These are phyloP conservation scores for Aegypius monachus DNA, from an alignment of 2,113 vertebrate species.

Conservation along the genomic window DNA sequence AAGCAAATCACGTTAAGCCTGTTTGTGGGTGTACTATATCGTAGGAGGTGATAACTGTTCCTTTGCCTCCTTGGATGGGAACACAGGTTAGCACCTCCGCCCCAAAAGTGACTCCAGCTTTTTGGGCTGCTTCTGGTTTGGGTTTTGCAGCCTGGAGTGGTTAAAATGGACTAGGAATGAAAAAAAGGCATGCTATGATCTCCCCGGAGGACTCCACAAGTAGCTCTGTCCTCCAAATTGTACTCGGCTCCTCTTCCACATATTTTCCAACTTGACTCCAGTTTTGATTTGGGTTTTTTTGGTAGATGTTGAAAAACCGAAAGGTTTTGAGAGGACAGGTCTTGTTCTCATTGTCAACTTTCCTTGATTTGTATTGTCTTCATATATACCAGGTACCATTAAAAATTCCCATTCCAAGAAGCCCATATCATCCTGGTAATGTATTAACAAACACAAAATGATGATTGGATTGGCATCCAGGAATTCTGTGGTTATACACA, in stretches of 20 bases:
- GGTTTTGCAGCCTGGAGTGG: neutral
- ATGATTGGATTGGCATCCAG: accelerated
- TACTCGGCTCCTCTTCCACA: accelerated
- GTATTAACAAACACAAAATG: accelerated
- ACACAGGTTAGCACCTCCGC: neutral
- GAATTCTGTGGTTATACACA: neutral
- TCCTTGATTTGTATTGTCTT: neutral
- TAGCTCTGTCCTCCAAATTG: neutral
- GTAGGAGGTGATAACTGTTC: neutral
- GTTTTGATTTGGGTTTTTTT: neutral
- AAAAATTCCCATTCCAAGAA: neutral
- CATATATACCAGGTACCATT: accelerated
- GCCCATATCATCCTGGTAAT: accelerated
- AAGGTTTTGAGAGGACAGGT: neutral
- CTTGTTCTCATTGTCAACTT: accelerated
- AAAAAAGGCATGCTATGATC: accelerated
- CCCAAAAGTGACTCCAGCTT: neutral
- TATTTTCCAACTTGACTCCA: accelerated
- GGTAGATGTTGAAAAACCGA: neutral
- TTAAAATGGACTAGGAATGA: neutral
- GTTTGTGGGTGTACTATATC: neutral
- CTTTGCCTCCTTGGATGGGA: neutral
- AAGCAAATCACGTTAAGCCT: neutral
- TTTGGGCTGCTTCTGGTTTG: neutral
- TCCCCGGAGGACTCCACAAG: neutral